A percentile compares a stretch with the other conserved stretches of the same genome.
Conservation (phyloP, 2,113 vertebrate species). For the Pogonocichla stellata region DNA sequence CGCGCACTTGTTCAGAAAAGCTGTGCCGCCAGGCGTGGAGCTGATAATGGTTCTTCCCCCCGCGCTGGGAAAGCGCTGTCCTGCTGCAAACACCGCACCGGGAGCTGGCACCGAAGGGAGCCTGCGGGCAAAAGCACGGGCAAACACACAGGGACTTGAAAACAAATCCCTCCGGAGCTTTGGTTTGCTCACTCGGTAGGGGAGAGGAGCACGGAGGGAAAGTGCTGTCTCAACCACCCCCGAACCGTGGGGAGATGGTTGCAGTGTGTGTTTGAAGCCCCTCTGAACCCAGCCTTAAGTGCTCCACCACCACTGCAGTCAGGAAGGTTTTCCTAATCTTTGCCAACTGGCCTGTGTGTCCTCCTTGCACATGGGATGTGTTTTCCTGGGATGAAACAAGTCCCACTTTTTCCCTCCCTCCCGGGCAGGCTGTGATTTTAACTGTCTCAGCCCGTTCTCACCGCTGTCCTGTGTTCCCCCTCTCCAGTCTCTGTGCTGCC, state of each 20-base stretch:
- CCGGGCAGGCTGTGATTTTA: not conserved
- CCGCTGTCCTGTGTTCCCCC: not conserved
- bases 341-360: not conserved
- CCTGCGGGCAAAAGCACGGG: not conserved
- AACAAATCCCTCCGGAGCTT: not conserved
- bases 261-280: not conserved
- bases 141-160: not conserved
- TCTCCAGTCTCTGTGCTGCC: not conserved
- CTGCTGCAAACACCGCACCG: not conserved
- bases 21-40: not conserved
- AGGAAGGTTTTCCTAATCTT: not conserved
- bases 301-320: accelerated
- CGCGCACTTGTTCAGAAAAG: not conserved
- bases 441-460: not conserved
- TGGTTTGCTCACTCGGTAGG: not conserved
- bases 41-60: conserved; percentile 12
- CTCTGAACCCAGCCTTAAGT: accelerated
- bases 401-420: not conserved
- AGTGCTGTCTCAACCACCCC: accelerated
- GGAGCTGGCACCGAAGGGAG: not conserved
- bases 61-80: not conserved
- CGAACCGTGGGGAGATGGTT: accelerated
- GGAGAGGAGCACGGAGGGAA: not conserved
- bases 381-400: not conserved
- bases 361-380: accelerated